phyloP scores from a whole-genome alignment of 2,888 invertebrate species.

The Agrotis ipsilon region DNA sequence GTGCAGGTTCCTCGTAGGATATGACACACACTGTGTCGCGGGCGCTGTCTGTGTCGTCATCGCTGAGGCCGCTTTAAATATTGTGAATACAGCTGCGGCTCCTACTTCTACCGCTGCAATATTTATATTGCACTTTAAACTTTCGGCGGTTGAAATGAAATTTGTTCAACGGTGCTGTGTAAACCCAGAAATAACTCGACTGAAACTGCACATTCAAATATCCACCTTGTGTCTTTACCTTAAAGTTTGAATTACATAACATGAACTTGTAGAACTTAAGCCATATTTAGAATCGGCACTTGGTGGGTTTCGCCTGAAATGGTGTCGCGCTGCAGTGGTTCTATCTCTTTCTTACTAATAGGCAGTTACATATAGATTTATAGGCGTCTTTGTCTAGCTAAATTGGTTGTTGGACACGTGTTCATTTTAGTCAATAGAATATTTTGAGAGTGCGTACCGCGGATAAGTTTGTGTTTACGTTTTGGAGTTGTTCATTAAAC shows the following conservation, averaged over 20 bases:
- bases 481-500: slow-evolving; percentile 61
- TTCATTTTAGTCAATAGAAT: slow-evolving; percentile 78
- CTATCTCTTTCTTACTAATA: slow-evolving; percentile 69
- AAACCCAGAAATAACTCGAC: slow-evolving; percentile 81
- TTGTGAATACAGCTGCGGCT: slow-evolving; percentile 69
- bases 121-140: slow-evolving; percentile 86
- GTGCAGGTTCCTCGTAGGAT: slow-evolving; percentile 38
- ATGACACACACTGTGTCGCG: slow-evolving; percentile 60
- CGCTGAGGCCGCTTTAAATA: slow-evolving; percentile 61
- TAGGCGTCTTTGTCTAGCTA: slow-evolving; percentile 71
- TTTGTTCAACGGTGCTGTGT: slow-evolving; percentile 82
- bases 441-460: slow-evolving; percentile 73
- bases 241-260: slow-evolving; percentile 52
- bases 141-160: slow-evolving; percentile 86
- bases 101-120: slow-evolving; percentile 74
- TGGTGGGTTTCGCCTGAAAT: slow-evolving; percentile 83
- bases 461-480: slow-evolving; percentile 67
- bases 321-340: slow-evolving; percentile 81
- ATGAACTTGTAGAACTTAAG: slow-evolving; percentile 52
- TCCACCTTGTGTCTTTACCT: slow-evolving; percentile 17
- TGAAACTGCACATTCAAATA: slow-evolving; percentile 37
- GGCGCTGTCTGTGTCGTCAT: slow-evolving; percentile 53
- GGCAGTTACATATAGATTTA: slow-evolving; percentile 46
- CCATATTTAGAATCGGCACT: slow-evolving; percentile 59
- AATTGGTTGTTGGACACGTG: slow-evolving; percentile 73